Evolutionary conservation across 2,797 vertebrate genomes (phyloP).

Genomic region (Chelonia mydas): DNA sequence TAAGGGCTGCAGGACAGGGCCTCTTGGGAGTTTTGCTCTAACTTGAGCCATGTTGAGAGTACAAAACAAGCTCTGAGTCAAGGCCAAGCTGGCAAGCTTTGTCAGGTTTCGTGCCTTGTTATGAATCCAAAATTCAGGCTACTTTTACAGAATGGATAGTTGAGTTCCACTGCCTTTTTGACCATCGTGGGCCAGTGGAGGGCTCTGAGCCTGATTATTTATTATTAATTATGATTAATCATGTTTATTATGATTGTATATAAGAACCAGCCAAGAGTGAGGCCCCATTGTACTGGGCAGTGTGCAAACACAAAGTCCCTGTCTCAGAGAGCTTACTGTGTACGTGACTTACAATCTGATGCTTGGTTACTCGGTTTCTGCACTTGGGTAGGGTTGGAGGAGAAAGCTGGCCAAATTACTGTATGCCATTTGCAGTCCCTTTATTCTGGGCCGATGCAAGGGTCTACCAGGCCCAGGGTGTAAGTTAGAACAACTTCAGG

Average conservation of each 20-base stretch:
- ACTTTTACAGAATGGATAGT: neutral
- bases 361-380: neutral
- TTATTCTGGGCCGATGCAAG: neutral
- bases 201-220: neutral
- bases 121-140: neutral
- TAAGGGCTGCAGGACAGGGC: neutral
- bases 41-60: neutral
- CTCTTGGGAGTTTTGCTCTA: conserved; percentile 49
- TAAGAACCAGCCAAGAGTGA: neutral
- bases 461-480: neutral
- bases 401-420: neutral
- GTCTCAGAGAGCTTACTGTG: neutral
- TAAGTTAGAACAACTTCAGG: neutral
- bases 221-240: neutral
- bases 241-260: neutral
- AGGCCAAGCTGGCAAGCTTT: neutral
- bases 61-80: neutral
- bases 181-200: neutral
- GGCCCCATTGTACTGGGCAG: neutral
- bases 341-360: neutral
- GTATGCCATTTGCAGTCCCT: neutral
- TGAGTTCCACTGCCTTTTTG: neutral
- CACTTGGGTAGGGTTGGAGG: neutral
- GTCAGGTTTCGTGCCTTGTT: neutral
- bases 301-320: neutral